Evolutionary conservation across 2,113 vertebrate species (phyloP).

Genomic region (Shinisaurus crocodilurus): DNA sequence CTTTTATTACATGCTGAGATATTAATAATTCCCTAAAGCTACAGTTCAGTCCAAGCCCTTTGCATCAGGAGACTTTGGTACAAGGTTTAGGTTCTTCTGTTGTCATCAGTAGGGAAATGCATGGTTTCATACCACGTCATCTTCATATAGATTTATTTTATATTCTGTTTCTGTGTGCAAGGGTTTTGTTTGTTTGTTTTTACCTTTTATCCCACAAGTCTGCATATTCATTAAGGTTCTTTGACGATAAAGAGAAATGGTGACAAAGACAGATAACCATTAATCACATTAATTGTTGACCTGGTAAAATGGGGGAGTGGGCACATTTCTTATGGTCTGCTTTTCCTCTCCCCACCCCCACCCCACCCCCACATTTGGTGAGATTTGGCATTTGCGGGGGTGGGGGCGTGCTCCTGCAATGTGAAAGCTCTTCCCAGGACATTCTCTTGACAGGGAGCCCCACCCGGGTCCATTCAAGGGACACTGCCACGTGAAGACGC

Average conservation of each 20-base stretch:
- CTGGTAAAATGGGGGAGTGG: too few relatives aligned
- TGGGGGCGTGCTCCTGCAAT: too few relatives aligned
- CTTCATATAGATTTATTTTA: background rate
- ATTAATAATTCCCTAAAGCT: background rate
- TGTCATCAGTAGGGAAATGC: background rate
- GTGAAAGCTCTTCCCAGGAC: too few relatives aligned
- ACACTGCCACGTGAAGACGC: too few relatives aligned
- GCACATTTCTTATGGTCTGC: background rate
- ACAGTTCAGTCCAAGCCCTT: background rate
- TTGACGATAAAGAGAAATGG: background rate
- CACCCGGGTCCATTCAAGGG: too few relatives aligned
- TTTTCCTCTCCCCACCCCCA: background rate
- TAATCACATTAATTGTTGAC: background rate
- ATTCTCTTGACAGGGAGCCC: too few relatives aligned
- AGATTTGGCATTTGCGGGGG: background rate
- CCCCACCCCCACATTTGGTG: background rate
- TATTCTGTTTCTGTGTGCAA: background rate
- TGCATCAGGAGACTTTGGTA: background rate
- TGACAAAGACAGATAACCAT: background rate
- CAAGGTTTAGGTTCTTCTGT: background rate
- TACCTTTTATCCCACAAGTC: background rate
- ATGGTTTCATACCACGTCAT: background rate
- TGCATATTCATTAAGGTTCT: background rate
- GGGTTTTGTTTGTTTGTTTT: background rate
- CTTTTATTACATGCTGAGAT: background rate